These are phyloP conservation scores for Galbula dea DNA, from an alignment of 2,113 vertebrate genomes.

Conservation along the genomic window DNA sequence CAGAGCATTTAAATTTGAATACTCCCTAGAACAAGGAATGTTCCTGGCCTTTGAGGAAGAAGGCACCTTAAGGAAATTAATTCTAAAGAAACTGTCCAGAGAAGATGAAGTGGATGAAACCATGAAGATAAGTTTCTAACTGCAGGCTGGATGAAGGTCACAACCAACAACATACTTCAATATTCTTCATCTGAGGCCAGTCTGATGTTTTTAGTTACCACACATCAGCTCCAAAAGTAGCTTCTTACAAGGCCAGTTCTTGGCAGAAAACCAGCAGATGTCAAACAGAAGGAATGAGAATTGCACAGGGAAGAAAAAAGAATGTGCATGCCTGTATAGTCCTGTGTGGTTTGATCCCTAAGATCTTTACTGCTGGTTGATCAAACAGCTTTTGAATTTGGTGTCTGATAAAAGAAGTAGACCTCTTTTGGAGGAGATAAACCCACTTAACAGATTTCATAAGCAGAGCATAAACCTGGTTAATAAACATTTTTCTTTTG, in stretches of 20 bases:
- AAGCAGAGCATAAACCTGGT: background rate
- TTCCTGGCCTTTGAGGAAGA: constrained; percentile 72
- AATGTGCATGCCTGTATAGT: fast-evolving
- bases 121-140: constrained; percentile 39
- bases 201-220: background rate
- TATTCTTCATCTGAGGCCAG: background rate
- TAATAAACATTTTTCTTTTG: background rate
- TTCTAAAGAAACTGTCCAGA: constrained; percentile 55
- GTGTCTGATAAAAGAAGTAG: background rate
- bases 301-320: background rate
- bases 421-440: background rate
- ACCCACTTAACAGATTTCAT: background rate
- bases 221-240: background rate
- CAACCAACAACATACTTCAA: background rate
- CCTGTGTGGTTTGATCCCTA: background rate
- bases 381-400: background rate
- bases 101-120: constrained; percentile 58
- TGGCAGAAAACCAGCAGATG: background rate
- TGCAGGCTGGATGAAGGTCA: background rate
- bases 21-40: constrained; percentile 61
- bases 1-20: constrained; percentile 69
- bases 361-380: background rate
- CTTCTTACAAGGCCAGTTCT: background rate
- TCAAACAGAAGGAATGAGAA: background rate
- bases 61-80: constrained; percentile 43